phyloP scores from a whole-genome alignment of 2,113 vertebrate genomes.

The Pomatorhinus ruficollis region DNA sequence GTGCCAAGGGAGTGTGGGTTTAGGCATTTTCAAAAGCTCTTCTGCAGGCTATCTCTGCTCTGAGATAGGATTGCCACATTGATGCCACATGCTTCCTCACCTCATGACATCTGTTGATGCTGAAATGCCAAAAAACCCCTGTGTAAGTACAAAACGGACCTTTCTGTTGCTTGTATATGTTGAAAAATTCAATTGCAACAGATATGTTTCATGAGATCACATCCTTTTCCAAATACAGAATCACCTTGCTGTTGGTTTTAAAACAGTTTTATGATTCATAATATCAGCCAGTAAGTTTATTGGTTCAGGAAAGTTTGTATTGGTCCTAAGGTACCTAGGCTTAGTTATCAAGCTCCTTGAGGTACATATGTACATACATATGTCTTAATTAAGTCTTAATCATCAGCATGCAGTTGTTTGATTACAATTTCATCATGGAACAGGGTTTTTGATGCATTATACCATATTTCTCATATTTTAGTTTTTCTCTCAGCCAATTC shows the following conservation, averaged over 20 bases:
- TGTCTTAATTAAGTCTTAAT: neutral
- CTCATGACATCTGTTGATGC: slow-evolving; percentile 22
- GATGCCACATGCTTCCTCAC: slow-evolving; percentile 26
- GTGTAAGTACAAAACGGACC: neutral
- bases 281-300: neutral
- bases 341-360: neutral
- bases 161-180: neutral
- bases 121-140: neutral
- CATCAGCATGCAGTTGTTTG: neutral
- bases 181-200: neutral
- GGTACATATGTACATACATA: neutral
- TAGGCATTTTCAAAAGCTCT: slow-evolving; percentile 14
- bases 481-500: neutral
- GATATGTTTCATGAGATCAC: neutral
- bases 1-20: slow-evolving; percentile 41
- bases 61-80: neutral
- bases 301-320: neutral
- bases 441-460: neutral
- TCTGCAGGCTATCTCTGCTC: neutral
- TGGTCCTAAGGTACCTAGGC: neutral
- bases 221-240: neutral
- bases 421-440: neutral
- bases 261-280: neutral
- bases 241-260: neutral
- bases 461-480: neutral